Base-by-base conservation (phyloP, 2,797 vertebrate species). In the Mus caroli region DNA sequence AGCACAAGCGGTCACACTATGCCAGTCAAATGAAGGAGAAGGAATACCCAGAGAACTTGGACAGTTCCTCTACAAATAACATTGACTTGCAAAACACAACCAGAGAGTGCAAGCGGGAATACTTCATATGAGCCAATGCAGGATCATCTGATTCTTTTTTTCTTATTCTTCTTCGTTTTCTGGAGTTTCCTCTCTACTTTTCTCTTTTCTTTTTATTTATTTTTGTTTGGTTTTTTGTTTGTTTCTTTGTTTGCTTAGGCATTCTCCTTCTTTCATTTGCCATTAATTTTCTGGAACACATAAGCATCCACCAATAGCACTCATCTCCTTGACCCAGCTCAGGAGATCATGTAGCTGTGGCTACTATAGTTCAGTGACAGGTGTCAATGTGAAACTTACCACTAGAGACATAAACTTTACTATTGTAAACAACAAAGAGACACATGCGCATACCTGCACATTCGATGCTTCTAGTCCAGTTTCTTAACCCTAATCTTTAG, bases 71-170 rank as follows among this genome's bases (percentile, higher is more conserved):
- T 96, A 98, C 98, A 97, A 98, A 98, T 96, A 99, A 99, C 83
- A 98, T 99, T 98, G 99, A 99, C 98, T 99, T 99, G 95, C 99
- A 99, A 98, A 99, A 99, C 98, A 97, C 99, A 95, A 98, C 99
- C 98, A 99, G 98, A 97, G 99, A 99, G 97, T 99, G 99, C 98
- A 99, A 99, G 98, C 99, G 99, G 97, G 99, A 99, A 97, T 99
- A 99, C 98, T 99, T 99, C 98, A 99, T 99, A 98, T 99, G 99
- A 99, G 93, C 96, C 97, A 97, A 97, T 93, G 31, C 64, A 90
- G 86, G 97, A 93, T 96, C 96, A 96, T 90, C 95, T 96, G 54
- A 96, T 94, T 94, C 6, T 85, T 64, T 34, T 69, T 34, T 31
- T 11, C 13, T 34, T n/a, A n/a, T n/a, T n/a, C n/a, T n/a, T n/a